Conservation (phyloP, 2,888 invertebrate genomes). For the Ecdyonurus torrentis region DNA sequence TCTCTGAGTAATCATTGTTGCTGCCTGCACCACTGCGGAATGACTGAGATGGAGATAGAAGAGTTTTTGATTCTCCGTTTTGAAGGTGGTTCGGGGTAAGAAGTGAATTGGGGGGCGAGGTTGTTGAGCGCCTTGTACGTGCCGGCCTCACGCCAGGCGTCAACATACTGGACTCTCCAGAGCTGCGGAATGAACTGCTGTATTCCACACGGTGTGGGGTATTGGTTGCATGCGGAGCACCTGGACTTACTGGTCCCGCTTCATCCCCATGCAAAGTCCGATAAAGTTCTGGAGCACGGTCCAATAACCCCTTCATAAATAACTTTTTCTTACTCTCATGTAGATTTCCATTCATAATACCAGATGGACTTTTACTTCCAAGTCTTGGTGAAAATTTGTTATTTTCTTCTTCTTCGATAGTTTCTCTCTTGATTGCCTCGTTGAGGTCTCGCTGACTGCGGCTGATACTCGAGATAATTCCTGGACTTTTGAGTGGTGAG, state of each 20-base stretch:
- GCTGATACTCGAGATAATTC: slow-evolving; percentile 70
- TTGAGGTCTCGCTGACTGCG: slow-evolving; percentile 65
- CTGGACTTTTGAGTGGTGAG: slow-evolving; percentile 64
- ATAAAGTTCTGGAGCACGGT: slow-evolving; percentile 53
- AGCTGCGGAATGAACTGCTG: slow-evolving; percentile 18
- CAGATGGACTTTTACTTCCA: slow-evolving; percentile 33
- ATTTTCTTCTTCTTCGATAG: slow-evolving; percentile 33
- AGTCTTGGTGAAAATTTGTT: slow-evolving; percentile 38
- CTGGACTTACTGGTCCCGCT: slow-evolving; percentile 5
- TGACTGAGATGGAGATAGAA: slow-evolving; percentile 4
- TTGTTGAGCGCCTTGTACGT: background rate
- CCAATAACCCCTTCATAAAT: slow-evolving; percentile 49
- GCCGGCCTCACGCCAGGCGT: slow-evolving; percentile 6
- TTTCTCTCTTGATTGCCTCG: slow-evolving; percentile 30
- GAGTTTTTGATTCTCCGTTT: background rate
- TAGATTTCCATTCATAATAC: slow-evolving; percentile 30
- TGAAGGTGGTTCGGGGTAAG: slow-evolving; percentile 5
- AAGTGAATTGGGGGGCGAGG: slow-evolving; percentile 8
- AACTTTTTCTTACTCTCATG: slow-evolving; percentile 43
- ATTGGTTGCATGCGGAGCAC: slow-evolving; percentile 7
- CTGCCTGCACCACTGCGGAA: slow-evolving; percentile 32
- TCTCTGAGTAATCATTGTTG: slow-evolving; percentile 53
- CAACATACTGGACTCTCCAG: slow-evolving; percentile 10
- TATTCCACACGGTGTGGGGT: slow-evolving; percentile 13
- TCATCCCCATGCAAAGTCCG: slow-evolving; percentile 48